Base-by-base conservation (phyloP, 2,888 invertebrate species). In the Thecophora atra region DNA sequence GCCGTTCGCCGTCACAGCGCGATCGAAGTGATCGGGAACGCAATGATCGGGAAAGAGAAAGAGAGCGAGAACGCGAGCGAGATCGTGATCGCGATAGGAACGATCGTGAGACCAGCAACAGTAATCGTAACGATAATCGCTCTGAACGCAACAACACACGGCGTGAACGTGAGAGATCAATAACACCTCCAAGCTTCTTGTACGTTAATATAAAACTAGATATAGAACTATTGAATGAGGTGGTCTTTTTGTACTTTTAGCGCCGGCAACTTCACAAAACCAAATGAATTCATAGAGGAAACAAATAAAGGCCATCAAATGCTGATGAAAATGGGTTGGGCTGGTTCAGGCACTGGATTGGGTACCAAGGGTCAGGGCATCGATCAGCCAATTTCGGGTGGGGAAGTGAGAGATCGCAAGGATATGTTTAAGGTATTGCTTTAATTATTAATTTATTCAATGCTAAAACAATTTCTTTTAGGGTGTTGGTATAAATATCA, bases 301-400 rank as follows among this genome's bases (percentile, higher is more conserved):
- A 92, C 92, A 75, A 99, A 99, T 87, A 98, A 97, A 85, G 99
- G 99, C 0, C 99, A 99, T 87, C 97, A 98, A 88, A 91, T 99
- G 88, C 89, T 99, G 74, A 94, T 93, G 87, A 97, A 97, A 89
- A 99, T 99, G 98, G 99, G 98, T 3, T 99, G 99, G 99, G 92
- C 94, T 74, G 92, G 94, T 67, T 81, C 86, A 11, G 98, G 98
- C 52, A 92, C 92, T 54, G 99, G 99, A 11, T 89, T 99, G 13
- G 99, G 99, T 21, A 94, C 94, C 0, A 91, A 96, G 73, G 98
- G 97, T 76, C 97, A 98, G 86, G 99, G 99, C 74, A 98, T 97
- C 75, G 95, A 96, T 74, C 93, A 97, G 77, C 98, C 98, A 0
- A 96, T 99, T 78, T 92, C 94, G 68, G 96, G 95, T 0, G 97